These are phyloP conservation scores for Periophthalmus modestus DNA, from an alignment of 2,113 vertebrate genomes.

Conservation along the genomic window DNA sequence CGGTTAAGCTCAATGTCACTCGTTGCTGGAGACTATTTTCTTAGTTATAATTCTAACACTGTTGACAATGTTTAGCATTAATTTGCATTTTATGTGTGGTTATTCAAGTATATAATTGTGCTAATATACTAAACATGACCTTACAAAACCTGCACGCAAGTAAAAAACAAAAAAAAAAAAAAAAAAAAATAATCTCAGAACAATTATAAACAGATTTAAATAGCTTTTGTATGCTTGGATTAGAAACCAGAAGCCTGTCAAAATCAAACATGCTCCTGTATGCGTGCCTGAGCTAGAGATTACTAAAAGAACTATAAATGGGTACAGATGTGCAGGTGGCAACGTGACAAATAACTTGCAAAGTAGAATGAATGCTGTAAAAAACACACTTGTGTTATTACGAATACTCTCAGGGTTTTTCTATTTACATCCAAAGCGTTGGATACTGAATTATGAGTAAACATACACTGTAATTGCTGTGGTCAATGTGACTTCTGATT, in stretches of 20 bases:
- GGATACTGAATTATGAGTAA: not conserved
- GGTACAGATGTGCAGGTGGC: constrained; percentile 41
- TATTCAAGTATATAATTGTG: not conserved
- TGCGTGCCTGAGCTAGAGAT: too few species aligned
- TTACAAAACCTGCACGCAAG: too few species aligned
- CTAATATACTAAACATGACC: not conserved
- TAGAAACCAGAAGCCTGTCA: too few species aligned
- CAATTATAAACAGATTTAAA: too few species aligned
- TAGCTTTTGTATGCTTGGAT: too few species aligned
- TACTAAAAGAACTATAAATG: constrained; percentile 28
- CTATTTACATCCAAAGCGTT: not conserved
- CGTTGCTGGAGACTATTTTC: not conserved
- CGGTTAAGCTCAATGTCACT: constrained; percentile 29
- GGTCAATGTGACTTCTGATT: too few species aligned
- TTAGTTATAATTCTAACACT: not conserved
- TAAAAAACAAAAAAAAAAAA: too few species aligned
- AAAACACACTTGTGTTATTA: not conserved
- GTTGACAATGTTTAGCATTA: not conserved
- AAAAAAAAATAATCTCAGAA: too few species aligned
- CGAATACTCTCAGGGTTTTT: too few species aligned
- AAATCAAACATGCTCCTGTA: not conserved
- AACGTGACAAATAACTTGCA: constrained; percentile 18
- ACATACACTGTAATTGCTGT: too few species aligned
- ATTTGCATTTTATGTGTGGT: not conserved
- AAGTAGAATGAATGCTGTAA: constrained; percentile 3